Percentiles rank a stretch among this genome's conserved stretches.
phyloP scores from a whole-genome alignment of 2,888 invertebrate species.

The Poecilus cupreus region DNA sequence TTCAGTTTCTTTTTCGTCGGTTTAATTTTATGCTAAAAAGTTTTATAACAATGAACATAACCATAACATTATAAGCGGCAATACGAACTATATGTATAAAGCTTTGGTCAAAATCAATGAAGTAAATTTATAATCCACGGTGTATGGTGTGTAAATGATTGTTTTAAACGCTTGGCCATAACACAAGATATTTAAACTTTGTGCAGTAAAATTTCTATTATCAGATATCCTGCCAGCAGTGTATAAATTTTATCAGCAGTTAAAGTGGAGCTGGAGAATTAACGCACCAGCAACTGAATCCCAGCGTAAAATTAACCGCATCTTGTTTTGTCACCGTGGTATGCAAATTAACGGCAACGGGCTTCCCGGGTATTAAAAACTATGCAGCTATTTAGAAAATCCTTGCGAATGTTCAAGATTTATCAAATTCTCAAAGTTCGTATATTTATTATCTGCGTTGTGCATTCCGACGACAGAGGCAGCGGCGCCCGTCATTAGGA shows the following conservation, averaged over 20 bases:
- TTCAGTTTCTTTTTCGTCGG: no score
- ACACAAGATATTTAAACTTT: neutral
- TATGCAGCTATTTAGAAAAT: constrained; percentile 58
- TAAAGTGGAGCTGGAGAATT: constrained; percentile 17
- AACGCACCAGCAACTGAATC: constrained; percentile 27
- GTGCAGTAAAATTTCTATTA: neutral
- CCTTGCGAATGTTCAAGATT: constrained; percentile 52
- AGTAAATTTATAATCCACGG: no score
- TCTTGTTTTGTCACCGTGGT: constrained; percentile 53
- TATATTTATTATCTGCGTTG: constrained; percentile 57
- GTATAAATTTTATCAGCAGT: neutral
- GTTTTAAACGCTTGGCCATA: neutral
- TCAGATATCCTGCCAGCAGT: neutral
- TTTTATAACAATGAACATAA: no score
- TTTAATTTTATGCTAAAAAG: no score
- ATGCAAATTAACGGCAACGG: constrained; percentile 50
- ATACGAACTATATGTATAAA: no score
- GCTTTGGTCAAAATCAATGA: no score
- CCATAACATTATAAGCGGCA: no score
- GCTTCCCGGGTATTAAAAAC: constrained; percentile 47
- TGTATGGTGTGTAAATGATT: neutral
- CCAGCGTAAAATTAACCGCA: constrained; percentile 47
- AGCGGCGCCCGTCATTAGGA: constrained; percentile 25
- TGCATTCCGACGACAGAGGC: constrained; percentile 34
- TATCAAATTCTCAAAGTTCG: constrained; percentile 57